Evolutionary conservation across 2,797 vertebrate species (phyloP), one percentile per base, ranked within the genome.

Genomic region (Alosa sapidissima): DNA sequence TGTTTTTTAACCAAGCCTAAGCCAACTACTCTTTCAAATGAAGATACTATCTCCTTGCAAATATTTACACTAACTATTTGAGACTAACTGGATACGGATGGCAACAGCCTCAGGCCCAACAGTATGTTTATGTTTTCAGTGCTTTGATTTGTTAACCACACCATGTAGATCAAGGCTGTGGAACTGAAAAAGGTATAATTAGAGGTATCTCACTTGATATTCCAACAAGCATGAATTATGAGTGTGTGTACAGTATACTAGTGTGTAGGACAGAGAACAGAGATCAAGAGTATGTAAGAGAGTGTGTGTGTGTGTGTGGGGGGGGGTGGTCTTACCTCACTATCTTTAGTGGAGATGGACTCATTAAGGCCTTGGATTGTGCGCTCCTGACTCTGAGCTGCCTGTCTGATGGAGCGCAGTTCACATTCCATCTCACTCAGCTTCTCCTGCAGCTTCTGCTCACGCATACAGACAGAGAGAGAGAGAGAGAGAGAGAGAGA

Each of bases 381-480:
- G 87, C 90, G 92, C 65, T 97, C 97, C 89, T 98, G 97, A 87
- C 91, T 94, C 88, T 97, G 96, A 0, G 96, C 91, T 0, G 93
- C 93, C 88, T 97, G 96, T 85, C 95, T 96, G 84, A 94, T 94
- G 84, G 95, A 95, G 85, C 95, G 96, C 68, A 99, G 92, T 90
- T 99, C 96, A 36, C 90, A 94, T 93, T 96, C 96, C 96, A 99
- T 95, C 88, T 97, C 97, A 36, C 91, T 94, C 90, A 98, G 91
- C 91, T 96, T 98, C 90, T 98, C 96, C 93, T 98, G 97, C 82
- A 99, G 95, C 92, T 96, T 95, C 98, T 99, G 83, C 47, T 60
- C 24, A 65, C 3, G 1, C 13, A 60, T 19, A 87, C 0, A 51
- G 4, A 49, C 19, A 45, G 19, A 55, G 21, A 8, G 28, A 58